phyloP scores from a whole-genome alignment of 37 sponge, comb jelly and placozoan genomes.

The Axinella damicornis region DNA sequence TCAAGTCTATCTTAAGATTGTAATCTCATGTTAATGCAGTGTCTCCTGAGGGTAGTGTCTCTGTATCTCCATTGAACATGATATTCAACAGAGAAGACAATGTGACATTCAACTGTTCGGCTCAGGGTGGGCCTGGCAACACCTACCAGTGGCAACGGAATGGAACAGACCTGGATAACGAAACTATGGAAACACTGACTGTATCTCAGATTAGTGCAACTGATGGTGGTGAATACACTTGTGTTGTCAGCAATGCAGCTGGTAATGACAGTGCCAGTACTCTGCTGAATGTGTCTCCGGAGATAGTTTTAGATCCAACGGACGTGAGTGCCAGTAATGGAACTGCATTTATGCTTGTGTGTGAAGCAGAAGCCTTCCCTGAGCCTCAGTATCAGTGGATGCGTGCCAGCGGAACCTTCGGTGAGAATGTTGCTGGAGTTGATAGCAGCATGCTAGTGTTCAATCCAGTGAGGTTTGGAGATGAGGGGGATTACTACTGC shows the following conservation, averaged over 20 bases:
- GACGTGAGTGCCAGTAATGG: no score
- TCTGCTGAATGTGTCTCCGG: constrained; percentile 4
- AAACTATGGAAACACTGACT: neutral
- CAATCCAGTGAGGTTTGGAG: constrained; percentile 32
- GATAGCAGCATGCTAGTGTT: neutral
- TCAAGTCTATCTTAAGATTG: no score
- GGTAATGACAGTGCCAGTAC: constrained; percentile 34
- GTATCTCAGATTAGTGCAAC: constrained; percentile 37
- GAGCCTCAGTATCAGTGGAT: neutral
- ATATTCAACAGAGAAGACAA: neutral
- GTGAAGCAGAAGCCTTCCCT: constrained; percentile 8
- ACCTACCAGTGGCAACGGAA: constrained; percentile 43
- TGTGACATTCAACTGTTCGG: constrained; percentile 26
- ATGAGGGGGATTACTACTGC: constrained; percentile 40
- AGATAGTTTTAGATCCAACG: no score
- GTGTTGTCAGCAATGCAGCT: constrained; percentile 62
- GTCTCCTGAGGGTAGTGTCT: constrained; percentile 39
- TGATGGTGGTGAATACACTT: constrained; percentile 70
- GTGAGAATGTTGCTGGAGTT: neutral
- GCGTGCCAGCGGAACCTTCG: neutral
- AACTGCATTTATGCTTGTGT: no score
- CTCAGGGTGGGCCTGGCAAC: constrained; percentile 64
- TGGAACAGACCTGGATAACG: neutral
- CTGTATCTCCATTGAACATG: neutral
- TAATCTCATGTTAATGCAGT: no score